A percentile compares a stretch with the other conserved stretches of the same genome.
phyloP scores from a whole-genome alignment of 2,113 vertebrate species.

The Alectura lathami region DNA sequence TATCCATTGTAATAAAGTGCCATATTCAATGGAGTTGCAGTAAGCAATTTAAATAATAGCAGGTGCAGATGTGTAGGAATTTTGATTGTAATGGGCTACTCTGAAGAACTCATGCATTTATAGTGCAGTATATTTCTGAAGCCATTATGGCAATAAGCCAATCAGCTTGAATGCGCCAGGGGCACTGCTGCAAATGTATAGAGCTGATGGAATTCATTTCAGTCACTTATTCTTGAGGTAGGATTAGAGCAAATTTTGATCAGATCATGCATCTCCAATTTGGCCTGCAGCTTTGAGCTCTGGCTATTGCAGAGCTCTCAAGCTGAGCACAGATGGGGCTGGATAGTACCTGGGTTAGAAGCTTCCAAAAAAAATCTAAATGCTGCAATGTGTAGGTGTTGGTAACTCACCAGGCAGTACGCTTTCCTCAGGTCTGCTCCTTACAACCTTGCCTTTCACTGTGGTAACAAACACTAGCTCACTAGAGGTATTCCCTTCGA shows the following conservation, averaged over 20 bases:
- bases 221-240: constrained; percentile 44
- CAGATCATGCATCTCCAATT: constrained; percentile 42
- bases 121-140: constrained; percentile 46
- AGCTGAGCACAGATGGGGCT: constrained; percentile 57
- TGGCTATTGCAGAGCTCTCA: constrained; percentile 53
- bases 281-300: constrained; percentile 58
- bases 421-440: neutral
- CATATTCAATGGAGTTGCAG: constrained; percentile 32
- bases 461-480: neutral
- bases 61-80: constrained; percentile 46
- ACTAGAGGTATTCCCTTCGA: constrained; percentile 12
- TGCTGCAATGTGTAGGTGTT: constrained; percentile 31
- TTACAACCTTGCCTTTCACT: neutral
- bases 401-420: constrained; percentile 29
- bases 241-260: constrained; percentile 56
- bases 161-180: constrained; percentile 12
- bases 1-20: constrained; percentile 39
- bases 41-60: constrained; percentile 48
- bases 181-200: constrained; percentile 7
- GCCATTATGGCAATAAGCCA: constrained; percentile 52
- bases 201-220: constrained; percentile 59
- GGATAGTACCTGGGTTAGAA: constrained; percentile 38
- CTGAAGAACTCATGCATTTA: constrained; percentile 51
- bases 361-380: constrained; percentile 47
- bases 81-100: constrained; percentile 44